phyloP scores from a whole-genome alignment of 2,888 invertebrate species.

The Spilosoma lubricipeda region DNA sequence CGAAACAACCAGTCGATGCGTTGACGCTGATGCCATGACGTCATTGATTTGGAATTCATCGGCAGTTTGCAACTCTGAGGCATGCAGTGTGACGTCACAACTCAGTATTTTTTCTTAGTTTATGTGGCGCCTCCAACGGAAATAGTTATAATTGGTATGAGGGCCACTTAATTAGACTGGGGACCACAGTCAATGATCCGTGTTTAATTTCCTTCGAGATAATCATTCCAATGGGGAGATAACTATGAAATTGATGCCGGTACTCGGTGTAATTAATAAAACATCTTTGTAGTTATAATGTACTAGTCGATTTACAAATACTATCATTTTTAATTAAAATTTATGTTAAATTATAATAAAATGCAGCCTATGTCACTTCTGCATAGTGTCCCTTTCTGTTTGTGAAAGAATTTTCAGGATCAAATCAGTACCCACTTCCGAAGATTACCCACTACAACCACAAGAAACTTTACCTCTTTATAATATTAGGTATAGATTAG shows the following conservation, averaged over 20 bases:
- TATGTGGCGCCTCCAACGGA: conserved; percentile 32
- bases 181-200: conserved; percentile 18
- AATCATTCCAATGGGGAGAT: background rate
- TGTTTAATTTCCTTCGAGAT: conserved; percentile 12
- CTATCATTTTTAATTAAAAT: no score
- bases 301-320: no score
- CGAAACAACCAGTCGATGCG: conserved; percentile 48
- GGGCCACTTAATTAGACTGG: conserved; percentile 31
- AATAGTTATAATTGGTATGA: conserved; percentile 43
- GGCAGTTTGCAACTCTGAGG: conserved; percentile 47
- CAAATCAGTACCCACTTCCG: no score
- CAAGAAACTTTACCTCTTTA: no score
- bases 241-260: background rate
- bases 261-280: background rate
- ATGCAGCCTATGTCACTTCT: no score
- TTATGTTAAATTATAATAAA: no score
- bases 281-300: no score
- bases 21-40: conserved; percentile 33
- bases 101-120: conserved; percentile 31
- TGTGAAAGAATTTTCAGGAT: no score
- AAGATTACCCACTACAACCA: no score
- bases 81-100: conserved; percentile 57
- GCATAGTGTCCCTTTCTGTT: no score
- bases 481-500: no score
- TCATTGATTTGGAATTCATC: conserved; percentile 45